These are phyloP conservation scores for Chrysaora quinquecirrha DNA, from an alignment of 30 jellyfish, hydroid and myxozoan genomes.

Conservation along the genomic window DNA sequence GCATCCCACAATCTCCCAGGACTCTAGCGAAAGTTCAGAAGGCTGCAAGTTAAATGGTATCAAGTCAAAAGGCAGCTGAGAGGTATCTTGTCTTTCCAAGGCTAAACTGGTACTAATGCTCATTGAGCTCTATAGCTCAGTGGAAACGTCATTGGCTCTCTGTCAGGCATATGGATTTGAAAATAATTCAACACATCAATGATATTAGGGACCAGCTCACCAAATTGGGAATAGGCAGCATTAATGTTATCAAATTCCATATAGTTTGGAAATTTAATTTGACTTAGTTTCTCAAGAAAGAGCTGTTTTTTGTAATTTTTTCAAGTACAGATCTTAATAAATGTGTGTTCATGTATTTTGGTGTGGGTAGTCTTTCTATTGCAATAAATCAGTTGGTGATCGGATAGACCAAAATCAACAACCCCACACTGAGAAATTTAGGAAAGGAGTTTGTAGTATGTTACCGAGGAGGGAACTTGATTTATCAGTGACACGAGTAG, in stretches of 20 bases:
- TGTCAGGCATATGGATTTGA: too few relatives aligned
- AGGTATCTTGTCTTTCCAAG: too few relatives aligned
- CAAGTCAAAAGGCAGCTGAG: too few relatives aligned
- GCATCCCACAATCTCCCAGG: too few relatives aligned
- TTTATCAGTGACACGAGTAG: conserved; percentile 43
- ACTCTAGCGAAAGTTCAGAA: too few relatives aligned
- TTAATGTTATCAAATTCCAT: conserved; percentile 24
- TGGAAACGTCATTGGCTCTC: too few relatives aligned
- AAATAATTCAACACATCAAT: too few relatives aligned
- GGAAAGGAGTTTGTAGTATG: background rate
- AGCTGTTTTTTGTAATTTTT: conserved; percentile 13
- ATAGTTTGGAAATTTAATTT: conserved; percentile 22
- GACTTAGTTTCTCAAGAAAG: conserved; percentile 13
- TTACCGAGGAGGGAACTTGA: conserved; percentile 23
- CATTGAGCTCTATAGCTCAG: too few relatives aligned
- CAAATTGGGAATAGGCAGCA: conserved; percentile 44
- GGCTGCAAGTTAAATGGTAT: too few relatives aligned
- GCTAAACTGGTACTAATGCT: too few relatives aligned
- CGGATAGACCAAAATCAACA: conserved; percentile 2
- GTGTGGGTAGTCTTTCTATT: background rate
- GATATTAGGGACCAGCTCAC: conserved; percentile 31
- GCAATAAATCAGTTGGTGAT: conserved; percentile 10
- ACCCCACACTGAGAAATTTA: conserved; percentile 4
- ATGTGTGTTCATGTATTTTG: conserved; percentile 4
- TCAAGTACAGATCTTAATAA: background rate